A percentile compares a stretch with the other conserved stretches of the same genome.
phyloP scores from a whole-genome alignment of 2,797 vertebrate genomes.

The Coracias cyanogaster region DNA sequence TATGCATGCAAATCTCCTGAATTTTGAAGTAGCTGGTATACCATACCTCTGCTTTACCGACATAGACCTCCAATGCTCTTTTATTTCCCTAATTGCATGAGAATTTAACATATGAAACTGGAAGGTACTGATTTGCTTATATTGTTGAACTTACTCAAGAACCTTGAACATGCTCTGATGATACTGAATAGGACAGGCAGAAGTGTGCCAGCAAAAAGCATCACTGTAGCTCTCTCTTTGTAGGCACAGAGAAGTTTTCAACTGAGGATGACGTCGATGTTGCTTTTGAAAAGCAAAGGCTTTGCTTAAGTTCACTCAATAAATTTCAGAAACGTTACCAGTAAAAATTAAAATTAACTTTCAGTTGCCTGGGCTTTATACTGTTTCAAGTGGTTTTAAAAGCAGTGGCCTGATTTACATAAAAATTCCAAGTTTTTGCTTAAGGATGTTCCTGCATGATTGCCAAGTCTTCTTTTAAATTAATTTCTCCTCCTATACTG shows the following conservation, averaged over 20 bases:
- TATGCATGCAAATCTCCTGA: neutral
- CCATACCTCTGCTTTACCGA: neutral
- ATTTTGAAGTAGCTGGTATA: neutral
- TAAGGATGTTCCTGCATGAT: neutral
- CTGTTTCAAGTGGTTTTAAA: neutral
- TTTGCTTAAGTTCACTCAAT: neutral
- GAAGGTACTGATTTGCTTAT: neutral
- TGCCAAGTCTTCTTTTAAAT: slow-evolving; percentile 1
- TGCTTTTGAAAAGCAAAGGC: neutral
- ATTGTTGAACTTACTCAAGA: neutral
- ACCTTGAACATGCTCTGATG: neutral
- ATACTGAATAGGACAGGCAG: neutral
- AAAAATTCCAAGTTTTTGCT: neutral
- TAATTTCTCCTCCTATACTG: neutral
- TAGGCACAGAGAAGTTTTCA: neutral
- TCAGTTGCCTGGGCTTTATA: neutral
- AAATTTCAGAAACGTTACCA: neutral
- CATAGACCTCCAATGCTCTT: neutral
- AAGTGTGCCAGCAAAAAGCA: neutral
- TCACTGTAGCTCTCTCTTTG: neutral
- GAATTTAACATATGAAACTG: neutral
- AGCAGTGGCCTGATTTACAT: neutral
- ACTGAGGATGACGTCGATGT: neutral
- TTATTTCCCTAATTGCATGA: no score
- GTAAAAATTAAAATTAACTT: slow-evolving; percentile 34